phyloP scores from a whole-genome alignment of 2,888 invertebrate genomes.

The Epistrophe eligans region DNA sequence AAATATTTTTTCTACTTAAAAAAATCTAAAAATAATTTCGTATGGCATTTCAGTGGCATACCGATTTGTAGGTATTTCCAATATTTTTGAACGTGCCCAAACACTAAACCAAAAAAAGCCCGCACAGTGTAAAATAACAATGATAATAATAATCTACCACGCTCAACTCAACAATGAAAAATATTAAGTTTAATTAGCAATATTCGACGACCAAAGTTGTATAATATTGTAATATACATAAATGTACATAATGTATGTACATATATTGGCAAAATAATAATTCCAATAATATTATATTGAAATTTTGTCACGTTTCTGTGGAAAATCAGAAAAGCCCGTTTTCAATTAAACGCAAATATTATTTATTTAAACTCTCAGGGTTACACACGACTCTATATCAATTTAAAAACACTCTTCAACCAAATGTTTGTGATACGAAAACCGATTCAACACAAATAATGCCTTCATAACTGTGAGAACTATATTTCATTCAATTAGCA shows the following conservation, averaged over 20 bases:
- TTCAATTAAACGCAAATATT: background rate
- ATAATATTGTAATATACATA: conserved; percentile 9
- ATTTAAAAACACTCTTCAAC: background rate
- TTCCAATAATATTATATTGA: conserved; percentile 10
- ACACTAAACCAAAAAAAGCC: background rate
- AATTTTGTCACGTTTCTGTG: conserved; percentile 56
- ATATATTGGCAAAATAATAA: conserved; percentile 27
- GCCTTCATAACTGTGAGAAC: conserved; percentile 13
- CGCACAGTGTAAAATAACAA: background rate
- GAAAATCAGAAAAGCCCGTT: background rate
- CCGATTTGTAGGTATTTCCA: background rate
- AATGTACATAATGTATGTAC: too few species aligned
- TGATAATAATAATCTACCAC: background rate
- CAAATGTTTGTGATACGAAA: background rate
- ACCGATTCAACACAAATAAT: too few species aligned
- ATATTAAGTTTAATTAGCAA: conserved; percentile 41
- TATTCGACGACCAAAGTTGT: conserved; percentile 25
- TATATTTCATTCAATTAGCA: conserved; percentile 24
- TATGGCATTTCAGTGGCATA: background rate
- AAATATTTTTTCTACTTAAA: background rate
- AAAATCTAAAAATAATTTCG: background rate
- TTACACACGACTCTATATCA: background rate
- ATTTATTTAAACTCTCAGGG: background rate
- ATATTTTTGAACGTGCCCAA: background rate
- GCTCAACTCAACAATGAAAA: background rate